Evolutionary conservation across 2,888 invertebrate genomes (phyloP), one percentile per base, ranked within the genome.

Genomic region (Rhingia rostrata): DNA sequence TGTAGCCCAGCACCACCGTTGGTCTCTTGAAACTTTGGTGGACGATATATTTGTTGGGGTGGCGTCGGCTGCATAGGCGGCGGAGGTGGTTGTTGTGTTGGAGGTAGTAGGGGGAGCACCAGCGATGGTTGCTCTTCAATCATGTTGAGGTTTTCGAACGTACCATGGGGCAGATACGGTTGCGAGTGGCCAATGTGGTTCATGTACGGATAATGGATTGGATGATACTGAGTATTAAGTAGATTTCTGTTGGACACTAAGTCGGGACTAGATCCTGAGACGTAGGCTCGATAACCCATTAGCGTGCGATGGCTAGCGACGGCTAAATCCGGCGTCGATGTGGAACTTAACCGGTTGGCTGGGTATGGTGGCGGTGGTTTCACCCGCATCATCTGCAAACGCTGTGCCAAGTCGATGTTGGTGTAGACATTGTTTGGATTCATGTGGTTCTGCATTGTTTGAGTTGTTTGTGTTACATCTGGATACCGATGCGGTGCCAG

Each of bases 311-410:
- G 95, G 72, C 95, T 94, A 2, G 95, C 95, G 1, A 94, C 94
- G 0, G 97, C 96, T 72, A 97, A 90, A 90, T 97, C 97, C 0
- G 97, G 97, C 0, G 97, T 97, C 0, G 96, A 96, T 87, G 95
- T 96, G 6, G 96, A 96, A 61, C 95, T 95, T n/a, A 95, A 92
- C 0, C 95, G 93, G 88, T 94, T 95, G 0, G 94, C 94, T 0
- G 96, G 96, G 91, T 97, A 97, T 0, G 97, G 96, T 0, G 97
- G 97, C 0, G 97, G 97, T 0, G 97, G 96, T 90, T 97, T 96
- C 5, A 90, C 87, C 0, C 90, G 88, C 88, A 92, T 90, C 88
- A 91, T 89, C 69, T 91, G 91, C 78, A 91, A 86, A 9, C 90
- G 90, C 72, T 91, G 91, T 2, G 90, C 88, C 2, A 92, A 86